These are phyloP conservation scores for Lasioglossum baleicum DNA, from an alignment of 1,140 invertebrate species.

Conservation along the genomic window DNA sequence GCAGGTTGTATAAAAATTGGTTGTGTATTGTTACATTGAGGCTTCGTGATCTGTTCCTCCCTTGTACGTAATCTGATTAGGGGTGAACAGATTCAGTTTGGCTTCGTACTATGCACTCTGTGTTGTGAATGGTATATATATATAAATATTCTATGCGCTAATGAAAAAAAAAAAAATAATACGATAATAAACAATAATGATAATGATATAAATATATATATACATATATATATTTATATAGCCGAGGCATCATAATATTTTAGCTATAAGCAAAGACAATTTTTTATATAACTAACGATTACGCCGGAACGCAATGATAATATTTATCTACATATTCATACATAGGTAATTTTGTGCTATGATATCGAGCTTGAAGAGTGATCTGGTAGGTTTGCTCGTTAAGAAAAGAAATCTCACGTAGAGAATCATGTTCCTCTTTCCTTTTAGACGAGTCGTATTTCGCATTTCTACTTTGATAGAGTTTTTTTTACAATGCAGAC, in stretches of 20 bases:
- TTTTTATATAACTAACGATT: conserved; percentile 78
- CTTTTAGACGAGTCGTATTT: conserved; percentile 50
- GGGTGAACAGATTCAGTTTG: conserved; percentile 67
- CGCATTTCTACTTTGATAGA: neutral
- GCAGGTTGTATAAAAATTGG: conserved; percentile 79
- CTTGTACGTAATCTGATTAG: conserved; percentile 55
- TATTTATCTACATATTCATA: conserved; percentile 74
- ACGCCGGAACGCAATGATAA: conserved; percentile 71
- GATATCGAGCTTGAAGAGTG: conserved; percentile 53
- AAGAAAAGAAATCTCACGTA: conserved; percentile 45
- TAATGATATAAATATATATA: conserved; percentile 59
- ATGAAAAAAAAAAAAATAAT: conserved; percentile 61
- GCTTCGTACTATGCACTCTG: conserved; percentile 81
- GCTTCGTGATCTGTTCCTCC: conserved; percentile 66
- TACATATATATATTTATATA: conserved; percentile 73
- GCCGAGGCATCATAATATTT: conserved; percentile 78
- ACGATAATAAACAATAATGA: conserved; percentile 69
- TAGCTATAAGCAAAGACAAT: conserved; percentile 79
- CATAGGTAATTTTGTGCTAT: conserved; percentile 54
- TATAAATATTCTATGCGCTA: conserved; percentile 45
- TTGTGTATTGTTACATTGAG: conserved; percentile 77
- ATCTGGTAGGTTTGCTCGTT: conserved; percentile 46
- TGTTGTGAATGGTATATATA: conserved; percentile 79
- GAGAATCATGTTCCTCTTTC: conserved; percentile 58
- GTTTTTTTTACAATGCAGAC: neutral